A percentile compares a stretch with the other conserved stretches of the same genome.
Conservation (phyloP, 2,888 invertebrate genomes). For the Cryptosula pallasiana region DNA sequence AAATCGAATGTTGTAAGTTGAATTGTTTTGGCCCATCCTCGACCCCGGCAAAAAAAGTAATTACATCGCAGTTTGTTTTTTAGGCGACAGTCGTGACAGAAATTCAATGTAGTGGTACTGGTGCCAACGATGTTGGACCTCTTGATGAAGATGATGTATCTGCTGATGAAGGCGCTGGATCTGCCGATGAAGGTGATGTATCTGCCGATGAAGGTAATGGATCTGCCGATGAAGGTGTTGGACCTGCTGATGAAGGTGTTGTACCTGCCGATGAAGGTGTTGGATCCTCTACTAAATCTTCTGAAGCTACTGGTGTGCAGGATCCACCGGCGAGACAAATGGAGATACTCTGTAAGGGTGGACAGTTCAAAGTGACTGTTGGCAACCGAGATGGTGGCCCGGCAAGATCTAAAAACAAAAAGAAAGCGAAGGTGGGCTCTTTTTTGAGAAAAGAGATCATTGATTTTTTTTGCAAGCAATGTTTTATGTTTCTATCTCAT, state of each 20-base stretch:
- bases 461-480: too few relatives aligned
- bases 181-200: not conserved
- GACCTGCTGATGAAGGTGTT: not conserved
- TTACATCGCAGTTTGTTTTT: too few relatives aligned
- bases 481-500: too few relatives aligned
- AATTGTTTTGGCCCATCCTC: too few relatives aligned
- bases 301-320: not conserved
- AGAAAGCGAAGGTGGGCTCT: not conserved
- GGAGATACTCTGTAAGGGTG: conserved; percentile 17
- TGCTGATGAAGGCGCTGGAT: not conserved
- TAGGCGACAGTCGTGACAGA: too few relatives aligned
- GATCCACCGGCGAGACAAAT: not conserved
- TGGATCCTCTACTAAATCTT: not conserved
- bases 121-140: too few relatives aligned
- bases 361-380: not conserved
- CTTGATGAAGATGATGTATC: not conserved
- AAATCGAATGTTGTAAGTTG: too few relatives aligned
- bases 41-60: too few relatives aligned
- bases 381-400: conserved; percentile 14
- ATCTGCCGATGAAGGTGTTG: not conserved
- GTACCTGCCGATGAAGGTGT: not conserved
- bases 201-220: not conserved
- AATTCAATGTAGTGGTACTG: too few relatives aligned
- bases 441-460: too few relatives aligned
- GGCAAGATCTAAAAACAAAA: not conserved